Evolutionary conservation across 2,113 vertebrate genomes (phyloP).

Genomic region (Cochlearius cochlearius): DNA sequence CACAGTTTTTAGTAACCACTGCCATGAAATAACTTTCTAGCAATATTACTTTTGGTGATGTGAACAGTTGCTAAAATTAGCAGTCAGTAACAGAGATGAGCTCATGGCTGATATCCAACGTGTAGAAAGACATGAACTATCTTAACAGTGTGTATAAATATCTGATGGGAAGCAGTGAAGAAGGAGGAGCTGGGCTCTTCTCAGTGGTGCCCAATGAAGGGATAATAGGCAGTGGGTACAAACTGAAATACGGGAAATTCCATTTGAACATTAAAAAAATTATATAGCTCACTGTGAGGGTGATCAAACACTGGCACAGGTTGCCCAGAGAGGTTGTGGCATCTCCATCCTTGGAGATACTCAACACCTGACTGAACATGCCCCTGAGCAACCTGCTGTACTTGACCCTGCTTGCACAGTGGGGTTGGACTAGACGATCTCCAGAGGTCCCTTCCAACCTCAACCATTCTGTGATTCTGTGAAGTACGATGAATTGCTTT

Average conservation of each 20-base stretch:
- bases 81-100: neutral
- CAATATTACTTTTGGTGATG: conserved; percentile 15
- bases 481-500: neutral
- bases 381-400: neutral
- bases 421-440: neutral
- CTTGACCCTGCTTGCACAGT: neutral
- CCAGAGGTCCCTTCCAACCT: neutral
- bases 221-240: neutral
- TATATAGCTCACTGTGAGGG: neutral
- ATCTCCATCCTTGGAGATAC: neutral
- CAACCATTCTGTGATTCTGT: neutral
- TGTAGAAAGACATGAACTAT: neutral
- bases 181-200: neutral
- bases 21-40: neutral
- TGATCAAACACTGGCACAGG: neutral
- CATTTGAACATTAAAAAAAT: neutral
- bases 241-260: neutral
- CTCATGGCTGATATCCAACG: neutral
- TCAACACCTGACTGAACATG: neutral
- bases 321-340: neutral
- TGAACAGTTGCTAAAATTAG: neutral
- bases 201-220: neutral
- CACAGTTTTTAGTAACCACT: neutral
- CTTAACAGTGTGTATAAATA: neutral
- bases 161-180: neutral